Conservation (phyloP, 2,888 invertebrate species). For the Hypomecis atomaria region DNA sequence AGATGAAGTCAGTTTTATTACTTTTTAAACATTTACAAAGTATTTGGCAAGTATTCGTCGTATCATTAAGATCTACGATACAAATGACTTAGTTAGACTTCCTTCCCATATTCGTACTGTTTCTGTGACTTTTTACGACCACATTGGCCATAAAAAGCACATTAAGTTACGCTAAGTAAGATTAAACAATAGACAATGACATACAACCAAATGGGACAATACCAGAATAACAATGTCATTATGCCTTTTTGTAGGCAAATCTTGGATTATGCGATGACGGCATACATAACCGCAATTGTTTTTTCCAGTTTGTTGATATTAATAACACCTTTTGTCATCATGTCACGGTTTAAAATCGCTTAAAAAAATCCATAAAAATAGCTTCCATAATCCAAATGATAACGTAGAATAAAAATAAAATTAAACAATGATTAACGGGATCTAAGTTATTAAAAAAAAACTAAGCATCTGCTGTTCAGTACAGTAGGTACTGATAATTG, state of each 20-base stretch:
- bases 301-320: constrained; percentile 5
- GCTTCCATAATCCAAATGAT: too few species aligned
- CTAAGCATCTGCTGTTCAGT: too few species aligned
- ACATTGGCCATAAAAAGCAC: constrained; percentile 30
- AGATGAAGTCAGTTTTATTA: too few species aligned
- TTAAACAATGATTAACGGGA: too few species aligned
- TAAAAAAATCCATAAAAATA: too few species aligned
- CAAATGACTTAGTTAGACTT: too few species aligned
- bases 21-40: too few species aligned
- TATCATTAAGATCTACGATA: too few species aligned
- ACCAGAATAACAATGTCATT: constrained; percentile 33
- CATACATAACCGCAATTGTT: constrained; percentile 21
- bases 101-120: constrained; percentile 5
- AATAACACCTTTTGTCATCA: constrained; percentile 15
- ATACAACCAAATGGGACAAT: constrained; percentile 36
- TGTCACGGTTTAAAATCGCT: neutral
- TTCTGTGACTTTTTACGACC: constrained; percentile 11
- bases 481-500: too few species aligned
- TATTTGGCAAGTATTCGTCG: too few species aligned
- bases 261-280: constrained; percentile 20
- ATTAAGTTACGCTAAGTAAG: constrained; percentile 34
- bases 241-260: constrained; percentile 15
- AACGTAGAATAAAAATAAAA: too few species aligned
- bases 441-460: too few species aligned
- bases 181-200: constrained; percentile 40